Base-by-base conservation (phyloP, 2,113 vertebrate species). In the Caranx melampygus region DNA sequence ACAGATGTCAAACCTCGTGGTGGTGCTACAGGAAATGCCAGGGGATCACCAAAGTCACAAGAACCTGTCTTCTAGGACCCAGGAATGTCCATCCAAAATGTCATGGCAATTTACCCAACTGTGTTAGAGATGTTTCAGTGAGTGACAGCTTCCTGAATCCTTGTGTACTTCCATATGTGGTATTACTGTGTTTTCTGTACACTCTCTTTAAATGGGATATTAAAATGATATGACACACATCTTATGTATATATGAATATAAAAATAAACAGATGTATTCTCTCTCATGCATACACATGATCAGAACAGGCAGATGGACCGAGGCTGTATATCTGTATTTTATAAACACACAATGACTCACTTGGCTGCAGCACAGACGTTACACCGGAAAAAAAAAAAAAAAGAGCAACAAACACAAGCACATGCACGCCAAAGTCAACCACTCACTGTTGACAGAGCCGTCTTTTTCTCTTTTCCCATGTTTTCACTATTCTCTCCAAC, bases 261-360 rank as follows among this genome's bases (percentile, higher is more conserved):
- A 49, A 70, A 59, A 78, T 40, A 75, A 72, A 15, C 63, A 65
- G 34, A 58, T 58, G 33, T 3, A 40, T 54, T 74, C 70, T n/a
- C 10, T 55, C 33, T 58, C 45, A 42, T 20, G 7, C 16, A 3
- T 35, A n/a, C 26, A 52, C 35, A 61, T 45, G 40, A 75, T 47
- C 18, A 31, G 31, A 75, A 20, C 42, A 51, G 70, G 63, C 81
- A 66, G 52, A 79, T 77, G 72, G 70, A 75, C 0, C 10, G 26
- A 69, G 54, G 15, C 18, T 26, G 63, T 35, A 26, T 75, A 44
- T 65, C 31, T 73, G 21, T 67, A 49, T 71, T 79, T 78, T 40
- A 64, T 70, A 34, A 76, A 78, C 71, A 77, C 71, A 66, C 8
- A 35, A 26, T 67, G 51, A 77, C 66, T 85, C 82, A 73, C 70